phyloP scores from a whole-genome alignment of 2,113 vertebrate species.

The Phalacrocorax aristotelis region DNA sequence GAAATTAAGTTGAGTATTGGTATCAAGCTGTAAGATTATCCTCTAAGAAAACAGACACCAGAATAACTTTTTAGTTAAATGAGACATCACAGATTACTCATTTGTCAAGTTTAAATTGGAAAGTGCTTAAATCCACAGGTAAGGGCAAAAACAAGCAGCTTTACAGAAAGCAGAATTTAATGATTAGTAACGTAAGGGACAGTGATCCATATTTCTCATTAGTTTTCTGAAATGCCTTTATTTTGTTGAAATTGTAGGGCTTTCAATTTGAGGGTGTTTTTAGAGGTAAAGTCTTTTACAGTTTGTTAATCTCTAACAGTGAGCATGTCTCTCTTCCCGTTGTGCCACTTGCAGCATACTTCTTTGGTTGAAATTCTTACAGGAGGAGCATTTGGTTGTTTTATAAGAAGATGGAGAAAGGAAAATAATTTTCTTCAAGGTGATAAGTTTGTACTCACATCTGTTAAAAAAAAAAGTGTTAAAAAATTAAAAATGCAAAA shows the following conservation, averaged over 20 bases:
- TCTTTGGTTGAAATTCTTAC: not conserved
- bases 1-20: not conserved
- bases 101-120: not conserved
- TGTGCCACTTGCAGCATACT: not conserved
- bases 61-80: not conserved
- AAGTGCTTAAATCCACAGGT: not conserved
- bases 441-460: not conserved
- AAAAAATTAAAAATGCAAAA: not conserved
- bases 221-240: not conserved
- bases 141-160: not conserved
- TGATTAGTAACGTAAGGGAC: not conserved
- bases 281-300: not conserved
- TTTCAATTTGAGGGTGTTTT: not conserved
- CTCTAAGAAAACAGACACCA: not conserved
- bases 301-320: not conserved
- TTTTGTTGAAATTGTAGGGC: not conserved
- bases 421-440: not conserved
- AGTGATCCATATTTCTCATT: not conserved
- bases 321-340: not conserved
- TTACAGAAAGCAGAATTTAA: not conserved
- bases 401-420: not conserved
- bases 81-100: not conserved
- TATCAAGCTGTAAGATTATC: not conserved
- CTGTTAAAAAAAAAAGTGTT: too few species aligned
- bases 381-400: not conserved